phyloP scores from a whole-genome alignment of 2,797 vertebrate species.

The Gymnoscopelus braueri region DNA sequence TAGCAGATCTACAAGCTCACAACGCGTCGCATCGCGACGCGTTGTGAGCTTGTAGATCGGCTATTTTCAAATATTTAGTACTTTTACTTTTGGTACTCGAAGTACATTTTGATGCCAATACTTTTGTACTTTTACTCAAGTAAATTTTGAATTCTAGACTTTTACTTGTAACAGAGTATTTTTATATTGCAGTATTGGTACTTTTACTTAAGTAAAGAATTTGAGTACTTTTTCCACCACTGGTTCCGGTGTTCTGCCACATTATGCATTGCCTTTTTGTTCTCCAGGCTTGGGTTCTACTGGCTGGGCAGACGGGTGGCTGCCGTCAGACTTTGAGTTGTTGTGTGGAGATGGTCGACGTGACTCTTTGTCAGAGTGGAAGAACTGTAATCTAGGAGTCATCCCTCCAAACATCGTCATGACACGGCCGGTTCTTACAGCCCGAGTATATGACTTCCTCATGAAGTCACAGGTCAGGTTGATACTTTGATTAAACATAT shows the following conservation, averaged over 20 bases:
- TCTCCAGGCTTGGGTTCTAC: conserved; percentile 80
- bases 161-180: too few relatives aligned
- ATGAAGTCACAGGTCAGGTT: conserved; percentile 87
- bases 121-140: too few relatives aligned
- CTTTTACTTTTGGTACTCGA: too few relatives aligned
- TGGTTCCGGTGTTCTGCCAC: background rate
- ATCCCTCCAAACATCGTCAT: conserved; percentile 88
- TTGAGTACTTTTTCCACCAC: too few relatives aligned
- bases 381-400: conserved; percentile 85
- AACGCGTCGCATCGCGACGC: too few relatives aligned
- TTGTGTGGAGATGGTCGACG: conserved; percentile 83
- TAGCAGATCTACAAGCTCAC: too few relatives aligned
- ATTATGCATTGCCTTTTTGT: conserved; percentile 4
- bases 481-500: background rate
- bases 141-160: too few relatives aligned
- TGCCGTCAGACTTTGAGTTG: conserved; percentile 83
- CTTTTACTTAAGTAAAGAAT: too few relatives aligned
- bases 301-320: conserved; percentile 84
- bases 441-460: conserved; percentile 87
- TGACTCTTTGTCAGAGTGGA: conserved; percentile 84
- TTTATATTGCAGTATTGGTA: too few relatives aligned
- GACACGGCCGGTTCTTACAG: conserved; percentile 87
- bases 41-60: too few relatives aligned
- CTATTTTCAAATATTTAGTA: too few relatives aligned
- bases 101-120: too few relatives aligned